Percentiles rank a stretch among this genome's conserved stretches.
phyloP scores from a whole-genome alignment of 2,888 invertebrate genomes.

The Melanotus villosus region DNA sequence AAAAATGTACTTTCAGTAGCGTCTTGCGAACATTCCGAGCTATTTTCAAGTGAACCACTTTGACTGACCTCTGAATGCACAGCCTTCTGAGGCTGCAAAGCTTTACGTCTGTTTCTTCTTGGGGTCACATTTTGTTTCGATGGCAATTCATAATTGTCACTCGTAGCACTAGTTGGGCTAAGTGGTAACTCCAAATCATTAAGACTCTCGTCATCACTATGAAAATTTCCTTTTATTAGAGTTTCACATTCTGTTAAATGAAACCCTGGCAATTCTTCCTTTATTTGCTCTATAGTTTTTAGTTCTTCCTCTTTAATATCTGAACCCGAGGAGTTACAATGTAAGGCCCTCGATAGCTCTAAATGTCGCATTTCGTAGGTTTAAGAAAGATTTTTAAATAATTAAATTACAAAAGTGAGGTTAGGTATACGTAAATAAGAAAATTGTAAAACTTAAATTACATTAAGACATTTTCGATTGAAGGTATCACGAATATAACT shows the following conservation, averaged over 20 bases:
- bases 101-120: conserved; percentile 61
- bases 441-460: too few relatives aligned
- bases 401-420: not conserved
- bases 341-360: conserved; percentile 29
- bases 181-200: conserved; percentile 49
- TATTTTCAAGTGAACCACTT: conserved; percentile 55
- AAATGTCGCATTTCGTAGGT: conserved; percentile 37
- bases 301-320: conserved; percentile 56
- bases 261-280: conserved; percentile 55
- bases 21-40: conserved; percentile 61
- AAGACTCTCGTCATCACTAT: conserved; percentile 43
- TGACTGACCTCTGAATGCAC: conserved; percentile 59
- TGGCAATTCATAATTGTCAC: conserved; percentile 46
- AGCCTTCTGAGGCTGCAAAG: conserved; percentile 61
- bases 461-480: too few relatives aligned
- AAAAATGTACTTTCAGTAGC: conserved; percentile 49
- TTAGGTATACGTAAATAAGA: not conserved
- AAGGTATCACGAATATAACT: too few relatives aligned
- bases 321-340: conserved; percentile 14
- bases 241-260: conserved; percentile 51
- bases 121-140: conserved; percentile 47
- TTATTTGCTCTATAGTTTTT: conserved; percentile 50
- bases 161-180: conserved; percentile 43
- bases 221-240: conserved; percentile 50
- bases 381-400: not conserved